Conservation (phyloP, 1,140 invertebrate genomes). For the Drosophila pseudoananassae region DNA sequence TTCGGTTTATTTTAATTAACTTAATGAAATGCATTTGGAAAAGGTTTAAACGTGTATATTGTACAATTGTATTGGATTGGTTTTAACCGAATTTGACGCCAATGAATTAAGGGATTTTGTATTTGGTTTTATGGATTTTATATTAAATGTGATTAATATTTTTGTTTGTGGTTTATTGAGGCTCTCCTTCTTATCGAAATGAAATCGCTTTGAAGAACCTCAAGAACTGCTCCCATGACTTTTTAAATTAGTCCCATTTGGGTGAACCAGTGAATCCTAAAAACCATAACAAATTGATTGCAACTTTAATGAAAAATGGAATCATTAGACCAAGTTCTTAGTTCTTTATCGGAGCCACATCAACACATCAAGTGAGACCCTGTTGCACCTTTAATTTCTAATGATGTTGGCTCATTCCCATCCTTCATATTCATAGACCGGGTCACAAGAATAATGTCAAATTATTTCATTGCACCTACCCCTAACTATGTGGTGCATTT, state of each 20-base stretch:
- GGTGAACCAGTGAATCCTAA: constrained; percentile 8
- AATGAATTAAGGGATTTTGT: constrained; percentile 25
- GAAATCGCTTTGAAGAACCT: constrained; percentile 34
- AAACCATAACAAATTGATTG: constrained; percentile 65
- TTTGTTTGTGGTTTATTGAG: neutral
- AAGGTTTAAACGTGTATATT: constrained; percentile 20
- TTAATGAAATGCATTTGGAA: constrained; percentile 64
- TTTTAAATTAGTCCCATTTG: constrained; percentile 58
- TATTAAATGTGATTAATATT: neutral
- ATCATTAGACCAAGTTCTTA: constrained; percentile 62
- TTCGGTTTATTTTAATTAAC: constrained; percentile 74
- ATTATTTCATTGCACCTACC: constrained; percentile 58
- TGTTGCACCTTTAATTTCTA: constrained; percentile 10
- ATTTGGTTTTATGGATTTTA: neutral
- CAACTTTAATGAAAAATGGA: constrained; percentile 33
- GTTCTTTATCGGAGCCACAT: constrained; percentile 47
- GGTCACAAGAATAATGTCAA: constrained; percentile 58
- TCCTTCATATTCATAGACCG: constrained; percentile 66
- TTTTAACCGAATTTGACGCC: constrained; percentile 9
- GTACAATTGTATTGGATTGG: constrained; percentile 14
- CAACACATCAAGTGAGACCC: constrained; percentile 53
- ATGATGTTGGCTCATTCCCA: constrained; percentile 40
- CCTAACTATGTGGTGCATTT: constrained; percentile 46
- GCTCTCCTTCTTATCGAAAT: constrained; percentile 16
- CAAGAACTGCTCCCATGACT: constrained; percentile 44